These are phyloP conservation scores for Elaphurus davidianus DNA, from an alignment of 2,113 vertebrate genomes.

Conservation along the genomic window DNA sequence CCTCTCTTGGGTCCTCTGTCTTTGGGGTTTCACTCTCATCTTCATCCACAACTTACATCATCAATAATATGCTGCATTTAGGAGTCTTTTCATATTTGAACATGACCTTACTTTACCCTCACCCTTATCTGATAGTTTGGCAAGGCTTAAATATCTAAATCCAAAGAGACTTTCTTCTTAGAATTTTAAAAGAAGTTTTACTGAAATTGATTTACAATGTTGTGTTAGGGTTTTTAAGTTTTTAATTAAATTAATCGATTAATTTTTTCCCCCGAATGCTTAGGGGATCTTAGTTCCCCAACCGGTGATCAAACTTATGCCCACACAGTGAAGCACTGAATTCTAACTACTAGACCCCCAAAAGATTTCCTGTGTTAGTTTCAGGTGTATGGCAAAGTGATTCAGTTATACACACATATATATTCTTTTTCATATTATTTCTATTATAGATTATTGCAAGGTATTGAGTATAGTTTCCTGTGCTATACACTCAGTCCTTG, in stretches of 20 bases:
- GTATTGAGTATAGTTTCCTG: not conserved
- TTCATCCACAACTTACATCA: not conserved
- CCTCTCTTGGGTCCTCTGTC: fast-evolving
- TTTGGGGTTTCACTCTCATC: not conserved
- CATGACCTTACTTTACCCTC: too few relatives aligned
- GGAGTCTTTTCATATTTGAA: not conserved
- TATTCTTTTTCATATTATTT: not conserved
- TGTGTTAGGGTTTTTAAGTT: not conserved
- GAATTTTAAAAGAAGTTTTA: not conserved
- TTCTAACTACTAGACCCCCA: not conserved
- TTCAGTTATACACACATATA: not conserved
- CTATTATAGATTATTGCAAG: not conserved
- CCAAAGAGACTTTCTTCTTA: not conserved
- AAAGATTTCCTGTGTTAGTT: not conserved
- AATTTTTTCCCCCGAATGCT: not conserved
- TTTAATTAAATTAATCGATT: not conserved
- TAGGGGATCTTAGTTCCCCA: not conserved
- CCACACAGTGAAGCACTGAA: fast-evolving
- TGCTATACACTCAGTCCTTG: not conserved
- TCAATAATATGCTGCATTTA: not conserved
- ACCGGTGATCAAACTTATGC: not conserved
- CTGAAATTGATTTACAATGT: not conserved
- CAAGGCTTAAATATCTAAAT: not conserved
- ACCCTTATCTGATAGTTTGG: fast-evolving
- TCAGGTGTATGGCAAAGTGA: not conserved